Evolutionary conservation across 1,140 invertebrate genomes (phyloP).

Genomic region (Tenebrio molitor): DNA sequence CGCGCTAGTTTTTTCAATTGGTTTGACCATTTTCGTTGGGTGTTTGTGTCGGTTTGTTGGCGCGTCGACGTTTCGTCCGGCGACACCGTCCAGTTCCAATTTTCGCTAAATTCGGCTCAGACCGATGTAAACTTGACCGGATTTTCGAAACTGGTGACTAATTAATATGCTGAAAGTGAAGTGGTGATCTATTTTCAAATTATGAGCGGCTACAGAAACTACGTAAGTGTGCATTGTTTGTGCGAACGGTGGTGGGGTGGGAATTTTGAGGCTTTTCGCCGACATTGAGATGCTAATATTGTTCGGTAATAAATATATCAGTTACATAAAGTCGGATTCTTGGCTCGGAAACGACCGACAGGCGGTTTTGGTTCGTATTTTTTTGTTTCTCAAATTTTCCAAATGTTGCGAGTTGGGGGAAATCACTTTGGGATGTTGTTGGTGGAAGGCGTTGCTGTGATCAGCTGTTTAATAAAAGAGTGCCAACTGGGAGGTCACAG

Average conservation of each 20-base stretch:
- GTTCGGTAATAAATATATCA: neutral
- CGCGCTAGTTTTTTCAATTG: constrained; percentile 26
- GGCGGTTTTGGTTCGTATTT: too few relatives aligned
- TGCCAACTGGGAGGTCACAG: too few relatives aligned
- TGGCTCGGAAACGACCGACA: neutral
- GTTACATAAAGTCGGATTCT: neutral
- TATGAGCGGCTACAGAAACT: constrained; percentile 59
- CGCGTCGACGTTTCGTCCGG: neutral
- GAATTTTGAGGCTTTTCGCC: neutral
- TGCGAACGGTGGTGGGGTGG: neutral
- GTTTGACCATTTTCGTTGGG: constrained; percentile 30
- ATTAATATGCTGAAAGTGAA: constrained; percentile 20
- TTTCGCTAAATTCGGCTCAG: too few relatives aligned
- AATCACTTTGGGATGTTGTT: neutral
- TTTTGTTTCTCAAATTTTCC: neutral
- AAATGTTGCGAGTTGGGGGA: neutral
- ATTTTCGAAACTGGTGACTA: neutral
- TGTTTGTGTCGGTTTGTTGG: constrained; percentile 27
- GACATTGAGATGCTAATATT: constrained; percentile 10
- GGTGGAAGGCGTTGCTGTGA: neutral
- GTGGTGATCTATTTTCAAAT: constrained; percentile 46
- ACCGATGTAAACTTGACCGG: constrained; percentile 25
- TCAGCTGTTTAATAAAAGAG: neutral
- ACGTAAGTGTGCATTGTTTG: constrained; percentile 55
- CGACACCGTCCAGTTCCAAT: neutral